Evolutionary conservation across 30 jellyfish, hydroid and myxozoan genomes (phyloP).

Genomic region (Hydractinia symbiolongicarpus): DNA sequence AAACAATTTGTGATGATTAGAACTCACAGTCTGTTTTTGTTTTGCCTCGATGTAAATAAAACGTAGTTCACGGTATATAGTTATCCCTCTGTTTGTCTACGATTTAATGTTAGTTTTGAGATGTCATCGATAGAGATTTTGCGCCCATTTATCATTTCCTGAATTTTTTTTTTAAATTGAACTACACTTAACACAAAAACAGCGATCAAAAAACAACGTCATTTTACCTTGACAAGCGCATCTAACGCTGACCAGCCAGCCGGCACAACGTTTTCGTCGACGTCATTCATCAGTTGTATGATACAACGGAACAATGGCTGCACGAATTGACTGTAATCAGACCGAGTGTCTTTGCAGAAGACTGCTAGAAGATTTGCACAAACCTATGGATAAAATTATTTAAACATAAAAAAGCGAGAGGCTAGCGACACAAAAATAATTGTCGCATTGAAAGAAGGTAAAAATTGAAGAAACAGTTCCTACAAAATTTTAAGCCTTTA

Average conservation of each 20-base stretch:
- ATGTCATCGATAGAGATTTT: too few species aligned
- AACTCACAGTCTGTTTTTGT: too few species aligned
- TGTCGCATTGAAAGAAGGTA: too few species aligned
- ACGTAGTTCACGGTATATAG: too few species aligned
- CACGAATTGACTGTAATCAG: slow-evolving; percentile 55
- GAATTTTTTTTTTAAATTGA: background rate
- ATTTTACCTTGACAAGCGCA: slow-evolving; percentile 74
- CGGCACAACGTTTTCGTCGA: slow-evolving; percentile 53
- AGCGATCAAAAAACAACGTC: background rate
- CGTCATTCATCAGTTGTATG: slow-evolving; percentile 75
- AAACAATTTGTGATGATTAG: too few species aligned
- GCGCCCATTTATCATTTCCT: background rate
- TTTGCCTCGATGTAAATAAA: too few species aligned
- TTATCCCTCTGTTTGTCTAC: too few species aligned
- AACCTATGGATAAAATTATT: slow-evolving; percentile 38
- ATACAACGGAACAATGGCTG: slow-evolving; percentile 52
- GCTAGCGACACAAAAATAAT: too few species aligned
- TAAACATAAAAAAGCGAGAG: too few species aligned
- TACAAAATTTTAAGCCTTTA: too few species aligned
- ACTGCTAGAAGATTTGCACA: slow-evolving; percentile 69
- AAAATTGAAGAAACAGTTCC: too few species aligned
- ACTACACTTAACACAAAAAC: background rate
- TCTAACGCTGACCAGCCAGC: slow-evolving; percentile 81
- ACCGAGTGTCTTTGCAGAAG: slow-evolving; percentile 67
- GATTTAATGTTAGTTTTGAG: too few species aligned